Evolutionary conservation across 2,113 vertebrate species (phyloP).

Genomic region (Archilochus colubris): DNA sequence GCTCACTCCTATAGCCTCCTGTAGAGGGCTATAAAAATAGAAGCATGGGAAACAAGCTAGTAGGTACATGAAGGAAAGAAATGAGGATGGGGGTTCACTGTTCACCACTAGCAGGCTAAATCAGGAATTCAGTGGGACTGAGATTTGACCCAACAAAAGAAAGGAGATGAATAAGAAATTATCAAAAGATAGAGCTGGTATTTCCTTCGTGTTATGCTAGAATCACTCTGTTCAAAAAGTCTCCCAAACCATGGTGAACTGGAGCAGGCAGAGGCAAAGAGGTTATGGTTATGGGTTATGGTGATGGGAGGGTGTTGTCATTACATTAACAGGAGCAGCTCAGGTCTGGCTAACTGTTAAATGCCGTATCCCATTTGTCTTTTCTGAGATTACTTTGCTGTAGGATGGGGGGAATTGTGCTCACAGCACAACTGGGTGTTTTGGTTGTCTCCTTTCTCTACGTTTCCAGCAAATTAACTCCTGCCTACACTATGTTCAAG

Average conservation of each 20-base stretch:
- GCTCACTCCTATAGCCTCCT: background rate
- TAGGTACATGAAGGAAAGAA: background rate
- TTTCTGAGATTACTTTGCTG: background rate
- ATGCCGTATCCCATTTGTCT: background rate
- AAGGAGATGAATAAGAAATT: constrained; percentile 11
- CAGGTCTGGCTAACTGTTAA: constrained; percentile 12
- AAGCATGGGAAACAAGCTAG: background rate
- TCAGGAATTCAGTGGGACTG: constrained; percentile 7
- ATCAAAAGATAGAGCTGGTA: constrained; percentile 1
- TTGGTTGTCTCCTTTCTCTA: background rate
- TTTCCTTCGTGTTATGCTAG: constrained; percentile 30
- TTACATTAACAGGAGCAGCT: constrained; percentile 27
- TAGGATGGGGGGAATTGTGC: background rate
- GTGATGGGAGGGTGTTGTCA: background rate
- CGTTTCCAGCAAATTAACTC: constrained; percentile 1
- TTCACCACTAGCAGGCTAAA: background rate
- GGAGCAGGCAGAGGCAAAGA: background rate
- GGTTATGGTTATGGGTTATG: background rate
- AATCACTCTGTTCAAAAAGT: constrained; percentile 29
- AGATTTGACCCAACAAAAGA: constrained; percentile 9
- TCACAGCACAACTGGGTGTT: background rate
- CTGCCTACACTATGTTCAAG: background rate
- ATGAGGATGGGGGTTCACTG: background rate
- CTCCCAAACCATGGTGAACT: background rate
- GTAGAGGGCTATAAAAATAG: background rate